Base-by-base conservation (phyloP, 2,888 invertebrate genomes). In the Drosophila paranaensis region DNA sequence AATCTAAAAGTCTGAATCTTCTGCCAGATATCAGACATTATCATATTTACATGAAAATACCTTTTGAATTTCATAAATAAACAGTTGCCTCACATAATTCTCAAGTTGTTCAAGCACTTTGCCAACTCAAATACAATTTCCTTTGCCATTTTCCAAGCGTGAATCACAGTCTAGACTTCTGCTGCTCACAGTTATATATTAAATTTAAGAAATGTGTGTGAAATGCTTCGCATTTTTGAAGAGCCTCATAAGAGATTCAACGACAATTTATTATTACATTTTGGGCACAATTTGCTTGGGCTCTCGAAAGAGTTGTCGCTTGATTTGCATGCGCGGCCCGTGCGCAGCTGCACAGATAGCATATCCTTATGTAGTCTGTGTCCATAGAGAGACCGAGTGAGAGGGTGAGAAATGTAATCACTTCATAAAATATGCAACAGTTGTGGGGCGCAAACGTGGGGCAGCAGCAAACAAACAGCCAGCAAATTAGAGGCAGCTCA, bases 341-440 rank as follows among this genome's bases (percentile, higher is more conserved):
- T 57, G 13, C 13, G 51, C 35, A n/a, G 27, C 37, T 39, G 53
- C 37, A 37, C 37, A 53, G 25, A 14, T 25, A 37, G 13, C 20
- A 51, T 10, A 8, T 20, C 20, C 20, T 20, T 20, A 20, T 1
- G 20, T 14, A 25, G n/a, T n/a, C n/a, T 48, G 48, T 50, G 39
- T 53, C 35, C 30, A 43, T 39, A 48, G 27, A 27, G 27, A 27
- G 27, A 27, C 5, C 27, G 27, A 27, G 27, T 27, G 20, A 9
- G 14, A 9, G 25, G 27, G 45, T 3, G 63, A 65, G 57, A 69
- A 81, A 77, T 75, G 73, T 79, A 82, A 79, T 79, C 81, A 77
- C 65, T 77, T 75, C 83, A 77, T 84, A 74, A 80, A 85, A 81
- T 86, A 88, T 88, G 88, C 88, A 88, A 83, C 85, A 86, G 83